Conservation (phyloP, 2,797 vertebrate genomes). For the Zonotrichia albicollis region DNA sequence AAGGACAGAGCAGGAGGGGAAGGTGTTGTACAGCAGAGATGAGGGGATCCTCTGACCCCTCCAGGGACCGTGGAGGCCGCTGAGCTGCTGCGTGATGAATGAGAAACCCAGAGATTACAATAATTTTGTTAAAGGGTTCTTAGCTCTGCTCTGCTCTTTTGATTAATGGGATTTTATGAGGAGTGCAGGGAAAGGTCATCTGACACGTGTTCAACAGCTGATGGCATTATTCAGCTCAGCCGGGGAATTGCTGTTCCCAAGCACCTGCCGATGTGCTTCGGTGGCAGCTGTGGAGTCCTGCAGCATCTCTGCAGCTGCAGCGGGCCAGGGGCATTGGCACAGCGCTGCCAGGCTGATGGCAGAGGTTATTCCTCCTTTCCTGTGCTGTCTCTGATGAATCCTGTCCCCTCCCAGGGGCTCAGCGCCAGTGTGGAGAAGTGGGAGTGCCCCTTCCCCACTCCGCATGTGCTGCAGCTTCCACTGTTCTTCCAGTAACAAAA, state of each 20-base stretch:
- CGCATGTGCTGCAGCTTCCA: background rate
- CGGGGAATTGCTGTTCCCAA: background rate
- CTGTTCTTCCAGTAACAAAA: constrained; percentile 35
- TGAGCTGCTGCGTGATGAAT: background rate
- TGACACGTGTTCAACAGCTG: constrained; percentile 30
- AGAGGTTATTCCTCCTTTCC: background rate
- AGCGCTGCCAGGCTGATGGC: background rate
- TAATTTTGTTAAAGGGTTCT: constrained; percentile 53
- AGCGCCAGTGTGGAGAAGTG: fast-evolving
- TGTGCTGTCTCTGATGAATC: background rate
- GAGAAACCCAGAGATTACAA: constrained; percentile 38
- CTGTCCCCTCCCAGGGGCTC: background rate
- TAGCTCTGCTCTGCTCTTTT: constrained; percentile 36
- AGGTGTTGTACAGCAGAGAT: background rate
- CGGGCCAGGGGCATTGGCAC: background rate
- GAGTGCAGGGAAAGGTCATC: constrained; percentile 52
- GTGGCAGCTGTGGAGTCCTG: background rate
- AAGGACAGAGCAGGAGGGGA: background rate
- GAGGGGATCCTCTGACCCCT: background rate
- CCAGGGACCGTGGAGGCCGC: background rate
- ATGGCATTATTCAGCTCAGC: constrained; percentile 26
- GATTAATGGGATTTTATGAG: constrained; percentile 51
- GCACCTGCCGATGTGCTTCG: fast-evolving
- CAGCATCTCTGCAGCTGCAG: background rate
- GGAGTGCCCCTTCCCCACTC: background rate